phyloP scores from a whole-genome alignment of 2,888 invertebrate species.

The Mimumesa dahlbomi region DNA sequence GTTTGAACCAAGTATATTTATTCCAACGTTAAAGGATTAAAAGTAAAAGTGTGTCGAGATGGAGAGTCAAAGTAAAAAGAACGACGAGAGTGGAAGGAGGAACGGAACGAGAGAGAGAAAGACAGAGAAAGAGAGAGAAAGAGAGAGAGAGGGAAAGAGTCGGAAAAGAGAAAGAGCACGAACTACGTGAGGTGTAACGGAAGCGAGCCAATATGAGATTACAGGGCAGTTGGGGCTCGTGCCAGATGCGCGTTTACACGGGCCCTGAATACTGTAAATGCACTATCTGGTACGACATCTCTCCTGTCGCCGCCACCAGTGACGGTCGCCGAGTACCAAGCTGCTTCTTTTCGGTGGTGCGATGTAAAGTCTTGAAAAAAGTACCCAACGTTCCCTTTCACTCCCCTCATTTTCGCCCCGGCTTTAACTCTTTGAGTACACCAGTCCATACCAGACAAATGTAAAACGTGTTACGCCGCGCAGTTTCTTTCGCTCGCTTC shows the following conservation, averaged over 20 bases:
- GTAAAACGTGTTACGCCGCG: no score
- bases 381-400: no score
- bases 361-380: not conserved
- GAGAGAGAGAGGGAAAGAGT: slow-evolving; percentile 33
- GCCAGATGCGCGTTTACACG: slow-evolving; percentile 99
- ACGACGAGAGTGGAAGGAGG: no score
- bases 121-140: slow-evolving; percentile 5
- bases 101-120: slow-evolving; percentile 3
- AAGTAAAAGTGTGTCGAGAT: no score
- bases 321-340: slow-evolving; percentile 35
- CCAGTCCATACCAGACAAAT: no score
- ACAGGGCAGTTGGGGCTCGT: slow-evolving; percentile 89
- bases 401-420: not conserved
- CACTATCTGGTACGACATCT: slow-evolving; percentile 99
- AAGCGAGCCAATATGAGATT: slow-evolving; percentile 67
- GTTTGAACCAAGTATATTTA: no score
- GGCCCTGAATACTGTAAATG: slow-evolving; percentile 94
- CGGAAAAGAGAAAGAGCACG: slow-evolving; percentile 22
- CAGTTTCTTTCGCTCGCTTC: no score
- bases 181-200: slow-evolving; percentile 53
- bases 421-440: not conserved
- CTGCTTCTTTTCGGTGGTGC: slow-evolving; percentile 42
- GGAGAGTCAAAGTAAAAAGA: no score
- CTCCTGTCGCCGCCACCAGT: slow-evolving; percentile 75
- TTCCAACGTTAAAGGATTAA: no score